These are phyloP conservation scores for Melanotus villosus DNA, from an alignment of 2,888 invertebrate genomes.

Conservation along the genomic window DNA sequence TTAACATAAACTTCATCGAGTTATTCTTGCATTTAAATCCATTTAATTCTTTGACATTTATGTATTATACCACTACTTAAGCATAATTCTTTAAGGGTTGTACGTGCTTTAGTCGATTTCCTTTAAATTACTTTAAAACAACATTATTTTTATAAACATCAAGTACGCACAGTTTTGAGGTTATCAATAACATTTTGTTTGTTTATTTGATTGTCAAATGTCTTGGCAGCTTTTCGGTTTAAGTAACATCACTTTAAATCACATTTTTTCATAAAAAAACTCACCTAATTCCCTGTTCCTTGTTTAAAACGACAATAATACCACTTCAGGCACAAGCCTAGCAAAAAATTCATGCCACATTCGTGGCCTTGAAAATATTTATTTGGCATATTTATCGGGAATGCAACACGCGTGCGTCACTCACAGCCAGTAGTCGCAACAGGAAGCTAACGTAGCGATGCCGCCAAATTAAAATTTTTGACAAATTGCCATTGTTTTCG, in stretches of 20 bases:
- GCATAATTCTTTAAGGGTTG: too few species aligned
- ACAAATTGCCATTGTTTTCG: neutral
- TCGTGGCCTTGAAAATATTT: conserved; percentile 39
- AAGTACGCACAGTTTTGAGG: too few species aligned
- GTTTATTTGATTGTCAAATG: conserved; percentile 8
- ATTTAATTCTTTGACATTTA: too few species aligned
- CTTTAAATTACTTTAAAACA: too few species aligned
- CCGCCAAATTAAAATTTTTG: neutral
- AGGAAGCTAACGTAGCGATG: neutral
- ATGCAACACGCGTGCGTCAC: conserved; percentile 7
- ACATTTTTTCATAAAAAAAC: conserved; percentile 26
- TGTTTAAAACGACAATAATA: conserved; percentile 48
- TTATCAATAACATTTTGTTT: neutral
- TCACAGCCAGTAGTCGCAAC: neutral
- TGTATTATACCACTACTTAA: too few species aligned
- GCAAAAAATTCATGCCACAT: conserved; percentile 43
- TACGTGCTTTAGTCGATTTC: too few species aligned
- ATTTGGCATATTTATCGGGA: conserved; percentile 42
- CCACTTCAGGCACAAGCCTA: conserved; percentile 47
- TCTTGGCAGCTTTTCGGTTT: neutral
- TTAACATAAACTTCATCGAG: too few species aligned
- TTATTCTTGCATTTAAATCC: too few species aligned
- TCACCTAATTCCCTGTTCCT: conserved; percentile 44
- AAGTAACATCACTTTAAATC: neutral
- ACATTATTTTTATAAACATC: too few species aligned